phyloP scores from a whole-genome alignment of 2,113 vertebrate species.

The Paradisaea rubra region DNA sequence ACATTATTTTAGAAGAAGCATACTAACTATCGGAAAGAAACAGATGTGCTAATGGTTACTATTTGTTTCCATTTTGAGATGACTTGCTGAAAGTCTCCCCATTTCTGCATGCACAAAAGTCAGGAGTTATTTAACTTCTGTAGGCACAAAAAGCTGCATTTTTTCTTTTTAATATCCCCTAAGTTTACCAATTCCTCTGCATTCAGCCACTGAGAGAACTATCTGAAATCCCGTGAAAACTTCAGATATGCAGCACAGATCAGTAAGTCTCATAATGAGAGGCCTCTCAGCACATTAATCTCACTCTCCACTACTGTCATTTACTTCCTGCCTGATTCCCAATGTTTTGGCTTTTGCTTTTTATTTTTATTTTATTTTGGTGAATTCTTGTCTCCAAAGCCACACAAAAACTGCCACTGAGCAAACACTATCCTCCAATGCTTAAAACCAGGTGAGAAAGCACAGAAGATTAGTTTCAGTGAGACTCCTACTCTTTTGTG shows the following conservation, averaged over 20 bases:
- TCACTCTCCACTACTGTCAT: not conserved
- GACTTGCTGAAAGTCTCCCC: not conserved
- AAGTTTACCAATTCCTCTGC: not conserved
- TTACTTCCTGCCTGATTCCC: not conserved
- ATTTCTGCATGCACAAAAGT: not conserved
- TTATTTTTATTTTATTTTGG: not conserved
- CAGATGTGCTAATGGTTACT: not conserved
- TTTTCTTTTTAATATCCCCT: not conserved
- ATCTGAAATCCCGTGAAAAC: not conserved
- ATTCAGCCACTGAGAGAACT: not conserved
- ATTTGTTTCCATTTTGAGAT: not conserved
- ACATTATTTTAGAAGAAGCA: not conserved
- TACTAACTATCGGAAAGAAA: not conserved
- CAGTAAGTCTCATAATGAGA: not conserved
- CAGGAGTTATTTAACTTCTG: not conserved
- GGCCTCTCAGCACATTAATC: not conserved
- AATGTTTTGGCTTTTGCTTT: not conserved
- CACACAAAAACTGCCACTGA: not conserved
- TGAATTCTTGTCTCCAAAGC: not conserved
- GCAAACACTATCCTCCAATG: not conserved
- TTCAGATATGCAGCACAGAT: not conserved
- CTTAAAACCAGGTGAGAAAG: not conserved
- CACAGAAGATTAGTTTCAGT: not conserved
- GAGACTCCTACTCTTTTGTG: not conserved
- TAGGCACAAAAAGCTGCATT: not conserved